Conservation (phyloP, 2,797 vertebrate genomes). For the Carapus acus region DNA sequence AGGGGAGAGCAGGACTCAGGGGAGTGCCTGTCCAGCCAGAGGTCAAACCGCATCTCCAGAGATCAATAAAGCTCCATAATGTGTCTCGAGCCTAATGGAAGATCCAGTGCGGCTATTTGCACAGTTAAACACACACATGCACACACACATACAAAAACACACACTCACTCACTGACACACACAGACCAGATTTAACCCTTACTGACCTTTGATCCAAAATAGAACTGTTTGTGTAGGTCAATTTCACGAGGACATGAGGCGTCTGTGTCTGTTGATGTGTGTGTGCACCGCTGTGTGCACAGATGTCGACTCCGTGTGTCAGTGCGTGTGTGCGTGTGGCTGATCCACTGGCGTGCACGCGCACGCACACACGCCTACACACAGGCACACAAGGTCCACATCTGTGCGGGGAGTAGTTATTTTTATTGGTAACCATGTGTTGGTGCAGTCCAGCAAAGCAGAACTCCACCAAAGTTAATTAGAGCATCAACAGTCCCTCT, state of each 20-base stretch:
- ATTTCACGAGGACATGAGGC: too few species aligned
- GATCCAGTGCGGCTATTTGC: conserved; percentile 40
- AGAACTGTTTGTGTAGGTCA: too few species aligned
- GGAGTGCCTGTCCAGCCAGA: conserved; percentile 39
- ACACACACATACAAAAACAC: conserved; percentile 14
- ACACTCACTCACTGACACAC: conserved; percentile 15
- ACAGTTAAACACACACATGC: conserved; percentile 22
- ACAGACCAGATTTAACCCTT: conserved; percentile 6
- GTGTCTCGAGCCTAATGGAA: conserved; percentile 39
- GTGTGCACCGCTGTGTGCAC: too few species aligned
- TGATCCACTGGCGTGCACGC: too few species aligned
- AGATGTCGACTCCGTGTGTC: too few species aligned
- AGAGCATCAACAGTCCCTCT: conserved; percentile 9
- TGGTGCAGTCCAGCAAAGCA: conserved; percentile 15
- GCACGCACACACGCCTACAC: too few species aligned
- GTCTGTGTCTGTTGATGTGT: too few species aligned
- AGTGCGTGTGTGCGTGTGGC: too few species aligned
- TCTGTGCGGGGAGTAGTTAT: conserved; percentile 12
- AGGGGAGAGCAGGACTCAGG: conserved; percentile 25
- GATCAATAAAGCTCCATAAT: conserved; percentile 54
- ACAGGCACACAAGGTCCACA: too few species aligned
- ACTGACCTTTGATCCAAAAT: too few species aligned
- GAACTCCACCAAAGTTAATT: conserved; percentile 5
- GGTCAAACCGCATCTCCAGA: conserved; percentile 57
- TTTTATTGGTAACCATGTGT: conserved; percentile 3